Evolutionary conservation across 2,797 vertebrate species (phyloP), one percentile per base, ranked within the genome.

Genomic region (Coregonus sp.): DNA sequence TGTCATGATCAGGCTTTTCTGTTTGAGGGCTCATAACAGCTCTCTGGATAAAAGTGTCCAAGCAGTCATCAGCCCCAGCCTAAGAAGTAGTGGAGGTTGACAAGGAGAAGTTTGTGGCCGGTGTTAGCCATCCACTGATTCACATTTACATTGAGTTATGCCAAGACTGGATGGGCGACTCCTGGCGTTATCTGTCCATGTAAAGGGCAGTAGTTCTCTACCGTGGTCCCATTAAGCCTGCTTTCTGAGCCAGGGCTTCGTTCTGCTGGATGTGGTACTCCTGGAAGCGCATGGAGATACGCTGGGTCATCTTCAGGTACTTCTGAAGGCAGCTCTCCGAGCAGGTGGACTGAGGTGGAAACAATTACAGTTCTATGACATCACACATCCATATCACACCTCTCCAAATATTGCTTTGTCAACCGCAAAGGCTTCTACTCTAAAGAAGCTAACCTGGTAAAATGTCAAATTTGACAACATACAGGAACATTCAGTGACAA

Each of bases 241-340:
- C 98, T 92, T 97, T 99, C 20, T 97, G 97, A 15, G 98, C 98
- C 83, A 99, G 89, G 29, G 98, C 98, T 90, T 99, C 98, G 0
- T 99, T 99, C 93, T 99, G 98, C 93, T 99, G 98, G 89, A 99
- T 99, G 83, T 99, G 98, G 76, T 99, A 99, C 82, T 99, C 98
- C 89, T 99, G 98, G 87, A 99, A 99, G 4, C 98, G 94, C 98
- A 98, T 96, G 63, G 98, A 99, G 95, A 99, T 99, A 90, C 98
- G 93, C 82, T 99, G 98, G 0, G 98, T 99, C 98, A 99, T 99
- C 94, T 99, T 99, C 77, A 99, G 94, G 59, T 99, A 99, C 85
- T 99, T 99, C 92, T 99, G 98, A 72, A 99, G 93, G 82, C 98
- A 99, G 74, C 95, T 96, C 81, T 99, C 98, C 0, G 98, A 96